Evolutionary conservation across 2,113 vertebrate genomes (phyloP).

Genomic region (Archilochus colubris): DNA sequence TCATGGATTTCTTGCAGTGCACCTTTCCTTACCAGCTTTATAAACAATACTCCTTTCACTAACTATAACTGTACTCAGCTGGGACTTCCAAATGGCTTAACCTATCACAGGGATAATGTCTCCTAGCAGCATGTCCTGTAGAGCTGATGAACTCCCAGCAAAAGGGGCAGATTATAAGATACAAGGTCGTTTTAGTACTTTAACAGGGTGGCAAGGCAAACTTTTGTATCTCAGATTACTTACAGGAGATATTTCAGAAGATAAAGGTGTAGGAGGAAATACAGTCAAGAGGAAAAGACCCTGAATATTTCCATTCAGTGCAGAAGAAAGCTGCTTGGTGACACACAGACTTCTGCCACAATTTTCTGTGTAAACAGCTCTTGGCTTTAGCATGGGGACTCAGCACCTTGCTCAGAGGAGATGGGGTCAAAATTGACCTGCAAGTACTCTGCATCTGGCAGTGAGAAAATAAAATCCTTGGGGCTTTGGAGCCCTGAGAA

Average conservation of each 20-base stretch:
- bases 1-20: not conserved
- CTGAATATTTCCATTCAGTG: not conserved
- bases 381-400: not conserved
- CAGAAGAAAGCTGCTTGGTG: not conserved
- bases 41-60: not conserved
- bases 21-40: not conserved
- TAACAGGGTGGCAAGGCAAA: not conserved
- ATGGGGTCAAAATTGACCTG: not conserved
- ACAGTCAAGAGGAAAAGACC: not conserved
- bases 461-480: not conserved
- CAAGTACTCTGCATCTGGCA: not conserved
- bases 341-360: not conserved
- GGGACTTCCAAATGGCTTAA: not conserved
- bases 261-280: not conserved
- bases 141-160: not conserved
- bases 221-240: not conserved
- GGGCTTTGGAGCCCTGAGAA: not conserved
- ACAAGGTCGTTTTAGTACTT: not conserved
- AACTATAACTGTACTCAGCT: not conserved
- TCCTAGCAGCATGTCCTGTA: rapidly evolving
- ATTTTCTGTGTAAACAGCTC: not conserved
- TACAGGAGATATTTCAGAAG: not conserved
- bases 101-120: too few species aligned
- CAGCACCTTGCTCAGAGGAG: not conserved
- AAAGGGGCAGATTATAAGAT: not conserved